Evolutionary conservation across 2,113 vertebrate genomes (phyloP), one percentile per base, ranked within the genome.

Genomic region (Hypocryptadius cinnamomeus): DNA sequence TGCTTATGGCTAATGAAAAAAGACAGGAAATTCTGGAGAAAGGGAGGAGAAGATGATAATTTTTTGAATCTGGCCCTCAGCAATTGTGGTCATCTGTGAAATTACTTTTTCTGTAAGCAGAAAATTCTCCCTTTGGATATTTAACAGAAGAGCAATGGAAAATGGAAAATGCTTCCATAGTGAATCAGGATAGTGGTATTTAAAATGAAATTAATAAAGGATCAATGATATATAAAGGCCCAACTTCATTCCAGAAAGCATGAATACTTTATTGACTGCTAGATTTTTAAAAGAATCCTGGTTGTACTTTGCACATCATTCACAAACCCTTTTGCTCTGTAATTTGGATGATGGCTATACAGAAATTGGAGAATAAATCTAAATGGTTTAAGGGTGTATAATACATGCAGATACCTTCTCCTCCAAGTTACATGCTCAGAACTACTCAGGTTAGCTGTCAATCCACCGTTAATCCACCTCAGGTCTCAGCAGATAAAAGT

Each of bases 201-300:
- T 89, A 93, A 95, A 97, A 94, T 71, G 11, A 96, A 95, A 90
- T 94, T 95, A 96, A 95, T 97, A 96, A 97, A 93, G 81, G 21
- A 92, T 94, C 92, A 88, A 63, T 96, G 90, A 91, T 88, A 95
- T 89, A 95, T 47, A 92, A 88, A 93, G 42, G 86, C 65, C 71
- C 65, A 70, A 11, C 57, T 73, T 90, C 39, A 69, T 92, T 84
- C 79, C 87, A 95, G 85, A 92, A 86, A 94, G 44, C 85, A 94
- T 91, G 51, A 94, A 95, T 93, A 94, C 85, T 95, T 95, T 65
- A 95, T 82, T 84, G 76, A 90, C 90, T 84, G 22, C 71, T 93
- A 73, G 69, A 71, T 70, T 92, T 96, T 92, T 69, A 61, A 76
- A 96, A 63, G 72, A 89, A 89, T 82, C 72, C 79, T 80, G 37